Evolutionary conservation across 92 coral and sea anemone genomes (phyloP).

Genomic region (Montipora capitata): DNA sequence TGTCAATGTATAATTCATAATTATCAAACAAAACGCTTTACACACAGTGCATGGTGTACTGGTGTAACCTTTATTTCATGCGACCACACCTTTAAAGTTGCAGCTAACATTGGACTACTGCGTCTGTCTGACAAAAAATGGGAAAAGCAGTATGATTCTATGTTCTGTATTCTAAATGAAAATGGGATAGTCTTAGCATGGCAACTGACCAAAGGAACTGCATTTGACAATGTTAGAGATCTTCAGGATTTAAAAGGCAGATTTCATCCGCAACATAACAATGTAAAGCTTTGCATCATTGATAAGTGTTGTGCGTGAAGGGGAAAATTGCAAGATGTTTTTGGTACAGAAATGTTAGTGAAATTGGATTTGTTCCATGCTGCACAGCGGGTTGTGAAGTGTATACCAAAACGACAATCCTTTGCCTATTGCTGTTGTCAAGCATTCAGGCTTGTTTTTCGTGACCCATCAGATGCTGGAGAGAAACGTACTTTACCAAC

Average conservation of each 20-base stretch:
- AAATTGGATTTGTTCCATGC: slow-evolving; percentile 67
- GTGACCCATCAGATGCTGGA: slow-evolving; percentile 49
- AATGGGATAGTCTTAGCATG: too few relatives aligned
- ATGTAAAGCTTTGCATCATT: slow-evolving; percentile 39
- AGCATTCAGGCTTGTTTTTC: slow-evolving; percentile 51
- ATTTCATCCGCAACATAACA: slow-evolving; percentile 37
- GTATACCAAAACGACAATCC: slow-evolving; percentile 47
- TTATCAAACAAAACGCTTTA: slow-evolving; percentile 37
- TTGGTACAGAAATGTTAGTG: slow-evolving; percentile 48
- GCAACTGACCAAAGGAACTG: slow-evolving; percentile 55
- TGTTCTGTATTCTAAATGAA: neutral
- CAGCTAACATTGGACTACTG: slow-evolving; percentile 51
- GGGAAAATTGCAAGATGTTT: slow-evolving; percentile 45
- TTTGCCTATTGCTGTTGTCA: slow-evolving; percentile 51
- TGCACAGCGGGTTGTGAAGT: slow-evolving; percentile 48
- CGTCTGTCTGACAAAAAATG: slow-evolving; percentile 39
- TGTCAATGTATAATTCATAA: slow-evolving; percentile 31
- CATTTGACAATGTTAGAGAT: slow-evolving; percentile 50
- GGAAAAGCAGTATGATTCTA: slow-evolving; percentile 39
- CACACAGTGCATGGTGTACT: slow-evolving; percentile 62
- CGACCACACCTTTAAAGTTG: slow-evolving; percentile 56
- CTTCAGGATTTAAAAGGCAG: slow-evolving; percentile 42
- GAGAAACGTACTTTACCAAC: slow-evolving; percentile 44
- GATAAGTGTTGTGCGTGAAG: slow-evolving; percentile 69
- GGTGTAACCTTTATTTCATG: slow-evolving; percentile 50